A percentile compares a stretch with the other conserved stretches of the same genome.
Conservation (phyloP, 2,888 invertebrate genomes). For the Microctonus hyperodae region DNA sequence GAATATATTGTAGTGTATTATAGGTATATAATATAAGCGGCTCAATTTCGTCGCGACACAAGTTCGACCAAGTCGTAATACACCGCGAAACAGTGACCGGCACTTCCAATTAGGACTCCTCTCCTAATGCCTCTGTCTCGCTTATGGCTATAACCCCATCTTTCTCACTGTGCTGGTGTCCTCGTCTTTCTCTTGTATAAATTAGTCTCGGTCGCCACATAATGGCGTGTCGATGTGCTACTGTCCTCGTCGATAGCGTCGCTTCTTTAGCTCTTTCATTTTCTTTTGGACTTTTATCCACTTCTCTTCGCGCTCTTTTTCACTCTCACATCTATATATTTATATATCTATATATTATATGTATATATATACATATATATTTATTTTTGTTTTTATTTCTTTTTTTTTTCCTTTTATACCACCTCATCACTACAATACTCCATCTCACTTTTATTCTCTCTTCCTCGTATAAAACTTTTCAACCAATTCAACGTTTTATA, state of each 20-base stretch:
- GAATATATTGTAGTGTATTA: neutral
- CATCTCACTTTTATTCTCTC: conserved; percentile 16
- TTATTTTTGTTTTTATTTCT: conserved; percentile 17
- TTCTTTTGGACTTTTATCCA: conserved; percentile 23
- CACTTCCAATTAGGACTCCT: conserved; percentile 58
- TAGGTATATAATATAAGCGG: conserved; percentile 36
- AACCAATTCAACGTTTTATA: conserved; percentile 34
- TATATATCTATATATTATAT: no score
- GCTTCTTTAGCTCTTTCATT: conserved; percentile 33
- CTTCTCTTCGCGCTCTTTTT: conserved; percentile 30
- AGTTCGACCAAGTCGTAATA: conserved; percentile 48
- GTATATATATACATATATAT: no score
- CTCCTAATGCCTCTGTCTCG: conserved; percentile 31
- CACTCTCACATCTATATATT: no score
- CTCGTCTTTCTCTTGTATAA: conserved; percentile 62
- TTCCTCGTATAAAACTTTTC: conserved; percentile 5
- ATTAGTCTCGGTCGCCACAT: conserved; percentile 63
- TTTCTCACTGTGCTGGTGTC: conserved; percentile 50
- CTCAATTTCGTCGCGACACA: conserved; percentile 48
- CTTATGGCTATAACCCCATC: conserved; percentile 24
- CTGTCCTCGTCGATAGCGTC: conserved; percentile 50
- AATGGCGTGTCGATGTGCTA: conserved; percentile 64
- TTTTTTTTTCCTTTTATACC: conserved; percentile 25
- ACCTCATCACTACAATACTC: conserved; percentile 22
- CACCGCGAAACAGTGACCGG: conserved; percentile 58